Evolutionary conservation across 2,113 vertebrate species (phyloP), one percentile per base, ranked within the genome.

Genomic region (Chascanopsetta lugubris): DNA sequence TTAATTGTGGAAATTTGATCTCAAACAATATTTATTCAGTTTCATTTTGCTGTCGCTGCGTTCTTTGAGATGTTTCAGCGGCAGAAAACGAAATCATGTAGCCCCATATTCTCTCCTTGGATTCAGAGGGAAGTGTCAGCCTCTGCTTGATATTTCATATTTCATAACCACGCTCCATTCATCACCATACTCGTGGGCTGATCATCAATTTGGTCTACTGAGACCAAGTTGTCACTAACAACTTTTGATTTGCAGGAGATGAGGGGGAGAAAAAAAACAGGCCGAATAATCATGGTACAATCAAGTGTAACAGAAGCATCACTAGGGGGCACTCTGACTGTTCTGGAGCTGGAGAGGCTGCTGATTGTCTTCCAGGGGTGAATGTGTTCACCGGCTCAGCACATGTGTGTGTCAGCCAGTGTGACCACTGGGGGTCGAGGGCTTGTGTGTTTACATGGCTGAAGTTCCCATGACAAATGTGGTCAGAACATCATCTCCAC

Each of bases 391-490:
- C 15, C 26, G 40, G 54, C 13, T 73, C 47, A 30, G 38, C 59
- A 48, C 11, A 20, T 64, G 48, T 22, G 48, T 68, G 27, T 57
- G 64, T 71, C 57, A 45, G 30, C 34, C 34, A 38, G 34, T 34
- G 27, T n/a, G 29, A 74, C 61, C 34, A 43, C 66, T 69, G 49
- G 68, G 81, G 72, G 75, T 75, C 61, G 20, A 68, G 61, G 55
- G 40, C n/a, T n/a, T 77, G 60, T 88, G 84, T 86, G 90, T 92
- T 95, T 93, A 93, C 91, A 91, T 77, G 84, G 90, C 92, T 88
- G 94, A 92, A 92, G 92, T 95, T 96, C 94, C 93, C 94, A 94
- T 95, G 94, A 95, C 93, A 92, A 94, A 94, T 87, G 80, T 90
- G 91, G 93, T 87, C 93, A 90, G 90, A 93, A 92, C 90, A 92